These are phyloP conservation scores for Pollenia angustigena DNA, from an alignment of 2,888 invertebrate genomes.

Conservation along the genomic window DNA sequence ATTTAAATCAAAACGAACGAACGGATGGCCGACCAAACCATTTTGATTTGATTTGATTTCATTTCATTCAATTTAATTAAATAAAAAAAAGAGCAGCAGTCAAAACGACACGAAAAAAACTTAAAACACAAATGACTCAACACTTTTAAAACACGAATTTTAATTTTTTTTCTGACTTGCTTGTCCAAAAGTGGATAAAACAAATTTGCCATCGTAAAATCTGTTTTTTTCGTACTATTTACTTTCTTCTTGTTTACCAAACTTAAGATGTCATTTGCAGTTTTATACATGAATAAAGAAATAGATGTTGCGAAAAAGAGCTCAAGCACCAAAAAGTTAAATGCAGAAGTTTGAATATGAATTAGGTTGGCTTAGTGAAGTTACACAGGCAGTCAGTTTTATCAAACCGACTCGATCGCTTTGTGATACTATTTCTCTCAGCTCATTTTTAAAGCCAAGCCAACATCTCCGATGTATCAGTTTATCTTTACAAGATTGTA, in stretches of 20 bases:
- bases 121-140: constrained; percentile 56
- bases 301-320: constrained; percentile 13
- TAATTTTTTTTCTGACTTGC: constrained; percentile 9
- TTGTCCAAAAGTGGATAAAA: constrained; percentile 12
- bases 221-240: background rate
- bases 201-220: constrained; percentile 34
- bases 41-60: constrained; percentile 60
- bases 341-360: too few relatives aligned
- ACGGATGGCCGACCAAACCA: constrained; percentile 28
- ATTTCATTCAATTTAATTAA: constrained; percentile 67
- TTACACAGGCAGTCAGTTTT: too few relatives aligned
- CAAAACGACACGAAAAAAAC: background rate
- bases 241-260: background rate
- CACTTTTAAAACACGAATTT: constrained; percentile 51
- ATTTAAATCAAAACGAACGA: constrained; percentile 62
- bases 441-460: too few relatives aligned
- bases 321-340: constrained; percentile 16
- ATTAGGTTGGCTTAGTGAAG: too few relatives aligned
- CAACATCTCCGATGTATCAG: too few relatives aligned
- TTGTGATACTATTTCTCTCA: too few relatives aligned
- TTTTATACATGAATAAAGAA: background rate
- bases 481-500: too few relatives aligned
- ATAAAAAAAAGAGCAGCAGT: constrained; percentile 25
- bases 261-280: constrained; percentile 46
- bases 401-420: too few relatives aligned